Conservation (phyloP, 2,113 vertebrate genomes). For the Salvelinus namaycush region DNA sequence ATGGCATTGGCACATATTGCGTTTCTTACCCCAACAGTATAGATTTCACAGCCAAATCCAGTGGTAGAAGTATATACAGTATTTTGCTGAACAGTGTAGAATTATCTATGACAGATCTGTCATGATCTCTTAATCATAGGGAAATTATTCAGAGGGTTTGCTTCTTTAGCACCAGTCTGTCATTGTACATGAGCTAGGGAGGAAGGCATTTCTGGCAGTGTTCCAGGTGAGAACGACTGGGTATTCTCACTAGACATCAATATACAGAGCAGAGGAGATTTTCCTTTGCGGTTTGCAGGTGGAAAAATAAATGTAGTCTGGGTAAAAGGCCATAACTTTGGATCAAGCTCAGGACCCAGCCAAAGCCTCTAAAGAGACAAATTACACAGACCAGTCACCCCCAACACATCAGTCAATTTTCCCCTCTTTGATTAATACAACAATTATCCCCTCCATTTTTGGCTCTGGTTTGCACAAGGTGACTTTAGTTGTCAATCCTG, state of each 20-base stretch:
- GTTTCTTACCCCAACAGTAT: background rate
- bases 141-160: background rate
- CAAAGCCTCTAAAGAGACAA: constrained; percentile 5
- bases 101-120: background rate
- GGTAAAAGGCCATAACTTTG: background rate
- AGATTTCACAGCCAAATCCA: background rate
- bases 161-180: background rate
- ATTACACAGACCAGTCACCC: constrained; percentile 16
- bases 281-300: background rate
- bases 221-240: constrained; percentile 3
- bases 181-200: background rate
- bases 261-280: background rate
- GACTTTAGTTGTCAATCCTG: constrained; percentile 13
- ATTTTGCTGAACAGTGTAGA: background rate
- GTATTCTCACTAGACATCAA: constrained; percentile 11
- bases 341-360: background rate
- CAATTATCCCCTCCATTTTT: constrained; percentile 13
- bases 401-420: constrained; percentile 7
- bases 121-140: background rate
- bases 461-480: background rate
- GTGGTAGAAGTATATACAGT: background rate
- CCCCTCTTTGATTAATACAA: constrained; percentile 19
- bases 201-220: background rate
- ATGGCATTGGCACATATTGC: background rate
- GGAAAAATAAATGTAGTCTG: constrained; percentile 2